These are phyloP conservation scores for Cottoperca gobio DNA, from an alignment of 2,797 vertebrate species.

Conservation along the genomic window DNA sequence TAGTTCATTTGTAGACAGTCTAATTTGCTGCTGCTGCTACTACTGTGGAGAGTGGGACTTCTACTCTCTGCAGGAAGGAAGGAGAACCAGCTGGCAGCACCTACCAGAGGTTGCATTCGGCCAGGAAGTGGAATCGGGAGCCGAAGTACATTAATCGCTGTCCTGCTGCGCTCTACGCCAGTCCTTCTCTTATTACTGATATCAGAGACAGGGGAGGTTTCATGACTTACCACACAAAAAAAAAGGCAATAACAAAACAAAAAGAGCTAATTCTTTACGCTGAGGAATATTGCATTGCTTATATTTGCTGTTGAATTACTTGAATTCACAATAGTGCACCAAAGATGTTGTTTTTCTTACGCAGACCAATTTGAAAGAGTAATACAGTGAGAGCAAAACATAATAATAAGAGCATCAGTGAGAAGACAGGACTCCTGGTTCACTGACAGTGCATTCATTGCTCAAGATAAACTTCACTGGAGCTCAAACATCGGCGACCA, in stretches of 20 bases:
- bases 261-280: conserved; percentile 25
- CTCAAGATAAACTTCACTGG: conserved; percentile 29
- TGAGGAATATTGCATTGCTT: conserved; percentile 32
- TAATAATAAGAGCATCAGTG: conserved; percentile 21
- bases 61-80: conserved; percentile 54
- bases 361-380: conserved; percentile 40
- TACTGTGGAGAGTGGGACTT: conserved; percentile 55
- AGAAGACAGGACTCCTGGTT: conserved; percentile 39
- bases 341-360: neutral
- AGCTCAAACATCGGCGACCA: conserved; percentile 27
- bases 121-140: conserved; percentile 56
- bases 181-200: conserved; percentile 39
- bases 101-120: conserved; percentile 46
- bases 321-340: conserved; percentile 8
- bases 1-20: conserved; percentile 75
- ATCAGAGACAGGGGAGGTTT: conserved; percentile 34
- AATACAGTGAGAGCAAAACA: conserved; percentile 30
- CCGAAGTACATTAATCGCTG: conserved; percentile 58
- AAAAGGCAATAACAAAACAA: conserved; percentile 30
- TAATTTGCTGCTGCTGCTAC: conserved; percentile 74
- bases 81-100: conserved; percentile 58
- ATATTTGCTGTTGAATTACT: conserved; percentile 23
- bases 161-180: conserved; percentile 42
- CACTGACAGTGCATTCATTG: conserved; percentile 29
- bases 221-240: conserved; percentile 8